Evolutionary conservation across 2,797 vertebrate species (phyloP).

Genomic region (Setipinna tenuifilis): DNA sequence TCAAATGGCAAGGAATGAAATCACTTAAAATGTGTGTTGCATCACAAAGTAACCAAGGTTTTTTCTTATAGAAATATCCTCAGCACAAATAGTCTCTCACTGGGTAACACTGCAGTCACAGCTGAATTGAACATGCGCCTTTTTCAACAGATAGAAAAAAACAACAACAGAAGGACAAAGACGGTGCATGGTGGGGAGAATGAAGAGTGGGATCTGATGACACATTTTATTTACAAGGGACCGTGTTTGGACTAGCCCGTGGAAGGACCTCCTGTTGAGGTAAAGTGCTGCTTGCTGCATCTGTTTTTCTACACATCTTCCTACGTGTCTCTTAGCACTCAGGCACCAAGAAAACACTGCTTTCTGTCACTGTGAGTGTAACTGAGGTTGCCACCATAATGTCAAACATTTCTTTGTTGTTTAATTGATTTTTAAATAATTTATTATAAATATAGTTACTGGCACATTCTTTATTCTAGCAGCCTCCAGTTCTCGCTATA

Average conservation of each 20-base stretch:
- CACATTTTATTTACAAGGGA: background rate
- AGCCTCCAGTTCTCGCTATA: background rate
- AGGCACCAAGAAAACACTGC: background rate
- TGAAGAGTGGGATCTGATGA: background rate
- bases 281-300: background rate
- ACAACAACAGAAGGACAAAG: background rate
- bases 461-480: no score
- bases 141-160: background rate
- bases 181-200: background rate
- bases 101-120: background rate
- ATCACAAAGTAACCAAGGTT: background rate
- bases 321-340: background rate
- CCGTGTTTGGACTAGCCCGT: slow-evolving; percentile 8
- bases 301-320: background rate
- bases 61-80: background rate
- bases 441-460: no score
- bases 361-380: background rate
- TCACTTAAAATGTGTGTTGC: background rate
- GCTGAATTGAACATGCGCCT: no score
- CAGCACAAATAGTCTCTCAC: background rate
- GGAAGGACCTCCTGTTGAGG: background rate
- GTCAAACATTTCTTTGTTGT: no score
- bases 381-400: no score
- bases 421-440: no score
- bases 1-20: background rate